Conservation (phyloP, 2,888 invertebrate species). For the Eueremaeus valkanovi region DNA sequence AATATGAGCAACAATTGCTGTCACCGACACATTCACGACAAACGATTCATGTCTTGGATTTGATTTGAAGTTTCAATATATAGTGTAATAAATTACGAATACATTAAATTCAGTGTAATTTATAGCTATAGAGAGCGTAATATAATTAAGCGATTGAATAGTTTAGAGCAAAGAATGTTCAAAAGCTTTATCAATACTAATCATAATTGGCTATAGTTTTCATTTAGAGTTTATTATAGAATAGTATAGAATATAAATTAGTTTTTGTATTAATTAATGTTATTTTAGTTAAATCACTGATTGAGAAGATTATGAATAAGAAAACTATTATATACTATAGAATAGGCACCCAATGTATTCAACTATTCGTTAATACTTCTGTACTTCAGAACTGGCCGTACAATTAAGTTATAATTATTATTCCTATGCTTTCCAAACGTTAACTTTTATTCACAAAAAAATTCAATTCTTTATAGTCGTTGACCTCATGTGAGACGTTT, state of each 20-base stretch:
- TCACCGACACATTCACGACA: background rate
- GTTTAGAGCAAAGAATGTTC: background rate
- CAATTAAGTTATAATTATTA: constrained; percentile 18
- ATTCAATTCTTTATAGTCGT: background rate
- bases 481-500: constrained; percentile 6
- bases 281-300: constrained; percentile 14
- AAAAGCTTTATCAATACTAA: background rate
- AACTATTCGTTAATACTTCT: background rate
- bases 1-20: constrained; percentile 22
- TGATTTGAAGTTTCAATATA: background rate
- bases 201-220: constrained; percentile 18
- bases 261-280: constrained; percentile 1
- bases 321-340: constrained; percentile 3
- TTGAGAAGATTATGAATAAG: constrained; percentile 9
- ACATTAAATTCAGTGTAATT: background rate
- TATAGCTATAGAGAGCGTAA: background rate
- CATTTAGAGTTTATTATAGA: background rate
- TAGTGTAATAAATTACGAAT: too few relatives aligned
- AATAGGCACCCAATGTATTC: constrained; percentile 28
- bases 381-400: background rate
- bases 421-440: constrained; percentile 3
- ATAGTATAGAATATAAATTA: background rate
- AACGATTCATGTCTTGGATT: background rate
- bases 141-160: constrained; percentile 16
- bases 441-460: constrained; percentile 20